Evolutionary conservation across 2,888 invertebrate species (phyloP).

Genomic region (Carpatolechia fugitivella): DNA sequence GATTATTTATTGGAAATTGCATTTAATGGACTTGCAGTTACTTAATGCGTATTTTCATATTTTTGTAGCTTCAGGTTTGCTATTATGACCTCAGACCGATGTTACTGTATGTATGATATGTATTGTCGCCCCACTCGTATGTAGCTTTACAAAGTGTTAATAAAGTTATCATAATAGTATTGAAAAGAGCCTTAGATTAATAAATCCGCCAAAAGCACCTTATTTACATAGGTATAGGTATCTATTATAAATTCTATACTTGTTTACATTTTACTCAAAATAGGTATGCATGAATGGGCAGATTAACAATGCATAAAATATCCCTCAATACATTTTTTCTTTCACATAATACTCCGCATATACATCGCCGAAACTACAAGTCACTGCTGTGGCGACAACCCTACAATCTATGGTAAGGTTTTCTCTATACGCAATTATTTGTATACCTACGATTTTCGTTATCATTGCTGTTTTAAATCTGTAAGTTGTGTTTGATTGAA

Average conservation of each 20-base stretch:
- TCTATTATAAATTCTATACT: neutral
- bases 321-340: slow-evolving; percentile 43
- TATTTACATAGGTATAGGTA: neutral
- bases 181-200: too few relatives aligned
- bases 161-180: too few relatives aligned
- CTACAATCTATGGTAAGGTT: slow-evolving; percentile 44
- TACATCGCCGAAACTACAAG: slow-evolving; percentile 61
- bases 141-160: too few relatives aligned
- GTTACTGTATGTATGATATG: too few relatives aligned
- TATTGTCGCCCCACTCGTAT: too few relatives aligned
- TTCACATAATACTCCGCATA: slow-evolving; percentile 37
- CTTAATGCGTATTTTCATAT: too few relatives aligned
- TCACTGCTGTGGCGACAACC: slow-evolving; percentile 74
- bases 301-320: slow-evolving; percentile 31
- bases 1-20: neutral
- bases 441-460: neutral
- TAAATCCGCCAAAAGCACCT: neutral
- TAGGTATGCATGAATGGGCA: neutral
- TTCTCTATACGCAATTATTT: neutral
- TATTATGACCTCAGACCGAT: too few relatives aligned
- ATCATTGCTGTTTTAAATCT: neutral
- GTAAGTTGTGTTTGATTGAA: neutral
- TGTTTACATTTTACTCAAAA: neutral
- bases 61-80: too few relatives aligned
- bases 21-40: neutral